These are phyloP conservation scores for Taenioides sp. DNA, from an alignment of 2,797 vertebrate species.

Conservation along the genomic window DNA sequence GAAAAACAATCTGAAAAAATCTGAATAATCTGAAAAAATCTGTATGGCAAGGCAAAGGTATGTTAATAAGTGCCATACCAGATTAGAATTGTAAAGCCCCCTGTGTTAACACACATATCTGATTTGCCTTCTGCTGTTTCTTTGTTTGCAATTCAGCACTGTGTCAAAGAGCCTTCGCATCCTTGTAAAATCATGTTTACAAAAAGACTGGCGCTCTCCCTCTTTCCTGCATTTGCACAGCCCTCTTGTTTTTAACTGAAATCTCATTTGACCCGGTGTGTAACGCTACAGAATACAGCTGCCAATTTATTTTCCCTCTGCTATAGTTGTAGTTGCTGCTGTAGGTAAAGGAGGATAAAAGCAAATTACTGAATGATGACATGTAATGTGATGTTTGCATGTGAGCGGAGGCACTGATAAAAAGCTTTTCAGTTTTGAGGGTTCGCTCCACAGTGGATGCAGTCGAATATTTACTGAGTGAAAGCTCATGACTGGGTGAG, in stretches of 20 bases:
- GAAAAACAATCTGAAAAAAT: background rate
- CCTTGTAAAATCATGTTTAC: conserved; percentile 33
- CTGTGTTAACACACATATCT: conserved; percentile 10
- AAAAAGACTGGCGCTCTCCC: conserved; percentile 22
- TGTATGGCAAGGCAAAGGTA: background rate
- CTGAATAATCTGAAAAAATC: background rate
- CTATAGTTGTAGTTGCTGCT: conserved; percentile 31
- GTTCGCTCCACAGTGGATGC: conserved; percentile 18
- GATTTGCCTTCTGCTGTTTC: conserved; percentile 10
- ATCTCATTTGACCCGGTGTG: conserved; percentile 41
- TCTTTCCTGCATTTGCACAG: conserved; percentile 2
- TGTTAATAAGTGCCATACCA: background rate
- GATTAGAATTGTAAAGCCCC: background rate
- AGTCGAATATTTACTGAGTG: conserved; percentile 45
- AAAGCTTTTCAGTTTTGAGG: conserved; percentile 16
- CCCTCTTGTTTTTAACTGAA: conserved; percentile 10
- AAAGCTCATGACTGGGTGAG: conserved; percentile 28
- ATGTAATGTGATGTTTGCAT: conserved; percentile 40
- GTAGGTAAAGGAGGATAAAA: conserved; percentile 27
- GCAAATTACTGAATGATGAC: conserved; percentile 26
- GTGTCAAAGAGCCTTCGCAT: conserved; percentile 26
- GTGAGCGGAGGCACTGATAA: conserved; percentile 16
- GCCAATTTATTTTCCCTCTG: conserved; percentile 12
- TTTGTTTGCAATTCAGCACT: conserved; percentile 11
- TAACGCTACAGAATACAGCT: conserved; percentile 10